Percentiles rank a stretch among this genome's conserved stretches.
These are phyloP conservation scores for Colius striatus DNA, from an alignment of 2,113 vertebrate species.

Conservation along the genomic window DNA sequence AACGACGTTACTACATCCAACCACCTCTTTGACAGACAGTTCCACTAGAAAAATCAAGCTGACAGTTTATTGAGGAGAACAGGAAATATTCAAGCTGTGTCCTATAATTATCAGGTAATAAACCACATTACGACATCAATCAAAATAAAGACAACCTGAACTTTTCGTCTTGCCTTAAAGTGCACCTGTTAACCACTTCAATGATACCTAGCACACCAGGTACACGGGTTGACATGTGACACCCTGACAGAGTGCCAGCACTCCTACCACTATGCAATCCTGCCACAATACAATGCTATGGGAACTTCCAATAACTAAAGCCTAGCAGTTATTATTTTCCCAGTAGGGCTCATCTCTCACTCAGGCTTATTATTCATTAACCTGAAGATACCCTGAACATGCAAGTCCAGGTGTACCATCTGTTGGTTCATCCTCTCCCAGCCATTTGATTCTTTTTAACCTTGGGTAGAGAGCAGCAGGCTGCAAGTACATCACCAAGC, in stretches of 20 bases:
- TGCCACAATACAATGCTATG: accelerated
- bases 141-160: not conserved
- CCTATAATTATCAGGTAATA: not conserved
- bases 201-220: not conserved
- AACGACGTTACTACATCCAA: not conserved
- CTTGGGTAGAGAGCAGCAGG: not conserved
- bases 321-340: not conserved
- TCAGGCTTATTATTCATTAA: not conserved
- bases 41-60: not conserved
- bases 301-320: not conserved
- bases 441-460: not conserved
- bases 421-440: not conserved
- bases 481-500: not conserved
- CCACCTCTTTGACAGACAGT: not conserved
- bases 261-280: not conserved
- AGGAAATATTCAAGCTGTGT: not conserved
- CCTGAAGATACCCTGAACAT: not conserved
- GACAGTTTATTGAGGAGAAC: not conserved
- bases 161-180: not conserved
- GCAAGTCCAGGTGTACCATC: not conserved
- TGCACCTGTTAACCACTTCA: not conserved
- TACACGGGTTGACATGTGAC: accelerated
- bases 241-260: not conserved
- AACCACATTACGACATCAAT: not conserved
- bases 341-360: not conserved